Evolutionary conservation across 2,113 vertebrate genomes (phyloP).

Genomic region (Hiodon tergisus): DNA sequence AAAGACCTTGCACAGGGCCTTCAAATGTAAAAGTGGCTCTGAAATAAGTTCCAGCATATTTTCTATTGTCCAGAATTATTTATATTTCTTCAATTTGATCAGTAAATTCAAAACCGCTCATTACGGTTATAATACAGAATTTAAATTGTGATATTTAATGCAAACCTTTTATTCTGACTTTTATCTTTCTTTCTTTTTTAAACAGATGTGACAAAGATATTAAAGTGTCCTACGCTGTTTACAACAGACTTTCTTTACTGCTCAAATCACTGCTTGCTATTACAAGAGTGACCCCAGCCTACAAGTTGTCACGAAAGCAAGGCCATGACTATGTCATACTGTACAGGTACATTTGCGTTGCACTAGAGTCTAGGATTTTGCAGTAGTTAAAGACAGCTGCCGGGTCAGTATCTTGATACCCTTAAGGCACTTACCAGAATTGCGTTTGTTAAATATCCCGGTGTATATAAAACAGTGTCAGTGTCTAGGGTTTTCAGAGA

Average conservation of each 20-base stretch:
- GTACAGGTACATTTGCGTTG: slow-evolving; percentile 74
- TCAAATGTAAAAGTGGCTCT: too few species aligned
- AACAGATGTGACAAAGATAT: slow-evolving; percentile 94
- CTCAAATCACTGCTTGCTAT: slow-evolving; percentile 96
- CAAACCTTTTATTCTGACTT: neutral
- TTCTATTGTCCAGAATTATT: neutral
- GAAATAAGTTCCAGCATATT: too few species aligned
- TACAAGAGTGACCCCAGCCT: slow-evolving; percentile 94
- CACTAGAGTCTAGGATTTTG: neutral
- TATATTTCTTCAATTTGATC: neutral
- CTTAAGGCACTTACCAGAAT: neutral
- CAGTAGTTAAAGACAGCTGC: neutral
- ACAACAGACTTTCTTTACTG: slow-evolving; percentile 91
- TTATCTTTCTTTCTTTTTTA: slow-evolving; percentile 14
- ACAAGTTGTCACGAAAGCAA: slow-evolving; percentile 94
- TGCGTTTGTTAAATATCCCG: too few species aligned
- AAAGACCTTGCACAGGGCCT: too few species aligned
- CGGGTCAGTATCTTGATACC: too few species aligned
- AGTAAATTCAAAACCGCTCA: neutral
- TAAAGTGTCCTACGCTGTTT: slow-evolving; percentile 98
- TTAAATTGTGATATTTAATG: neutral
- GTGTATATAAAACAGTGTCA: too few species aligned
- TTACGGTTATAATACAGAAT: too few species aligned
- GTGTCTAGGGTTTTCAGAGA: too few species aligned
- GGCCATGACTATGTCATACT: slow-evolving; percentile 97